phyloP scores from a whole-genome alignment of 2,888 invertebrate genomes.

The Pollenia amentaria region DNA sequence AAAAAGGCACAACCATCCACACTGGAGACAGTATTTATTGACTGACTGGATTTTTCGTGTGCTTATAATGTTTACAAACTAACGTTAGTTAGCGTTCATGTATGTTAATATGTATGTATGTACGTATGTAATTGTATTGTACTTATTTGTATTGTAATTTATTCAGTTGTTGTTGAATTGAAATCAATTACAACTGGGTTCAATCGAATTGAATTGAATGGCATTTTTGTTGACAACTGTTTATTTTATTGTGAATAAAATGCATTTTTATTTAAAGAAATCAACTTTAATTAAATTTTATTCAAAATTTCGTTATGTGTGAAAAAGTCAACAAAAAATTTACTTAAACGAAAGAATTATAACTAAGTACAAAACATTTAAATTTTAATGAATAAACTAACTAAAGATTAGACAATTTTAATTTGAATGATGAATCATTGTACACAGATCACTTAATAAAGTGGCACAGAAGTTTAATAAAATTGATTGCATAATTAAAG shows the following conservation, averaged over 20 bases:
- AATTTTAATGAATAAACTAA: constrained; percentile 10
- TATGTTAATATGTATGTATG: not conserved
- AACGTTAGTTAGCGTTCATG: not conserved
- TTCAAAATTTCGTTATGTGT: constrained; percentile 37
- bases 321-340: constrained; percentile 15
- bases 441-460: not conserved
- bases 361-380: constrained; percentile 61
- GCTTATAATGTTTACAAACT: not conserved
- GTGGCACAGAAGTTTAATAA: no score
- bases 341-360: constrained; percentile 65
- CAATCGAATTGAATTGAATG: constrained; percentile 74
- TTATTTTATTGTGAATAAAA: constrained; percentile 70
- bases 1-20: not conserved
- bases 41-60: constrained; percentile 14
- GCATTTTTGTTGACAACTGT: constrained; percentile 72
- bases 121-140: constrained; percentile 27
- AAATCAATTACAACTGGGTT: constrained; percentile 74
- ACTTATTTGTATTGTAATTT: constrained; percentile 66
- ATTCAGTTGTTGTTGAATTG: constrained; percentile 70
- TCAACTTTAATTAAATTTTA: constrained; percentile 71
- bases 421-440: not conserved
- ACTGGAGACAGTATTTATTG: constrained; percentile 21
- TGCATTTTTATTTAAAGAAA: constrained; percentile 70
- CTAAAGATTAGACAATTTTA: not conserved
- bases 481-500: no score